A percentile compares a stretch with the other conserved stretches of the same genome.
Evolutionary conservation across 2,797 vertebrate species (phyloP).

Genomic region (Trachurus trachurus): DNA sequence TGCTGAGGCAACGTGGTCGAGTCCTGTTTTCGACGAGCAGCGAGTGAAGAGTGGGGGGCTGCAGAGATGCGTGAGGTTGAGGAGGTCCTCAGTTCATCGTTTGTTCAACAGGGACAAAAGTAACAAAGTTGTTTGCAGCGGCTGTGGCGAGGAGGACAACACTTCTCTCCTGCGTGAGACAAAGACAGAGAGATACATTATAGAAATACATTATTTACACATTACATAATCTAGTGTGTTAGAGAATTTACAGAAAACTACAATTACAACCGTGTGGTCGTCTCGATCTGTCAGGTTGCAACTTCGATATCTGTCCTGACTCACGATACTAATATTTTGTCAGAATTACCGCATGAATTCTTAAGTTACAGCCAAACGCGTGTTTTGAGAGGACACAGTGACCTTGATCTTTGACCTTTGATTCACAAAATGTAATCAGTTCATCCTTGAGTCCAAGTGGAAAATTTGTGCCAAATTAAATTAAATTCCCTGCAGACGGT

Average conservation of each 20-base stretch:
- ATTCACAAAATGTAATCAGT: background rate
- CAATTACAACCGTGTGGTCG: no score
- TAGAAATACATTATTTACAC: no score
- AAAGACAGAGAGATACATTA: constrained; percentile 24
- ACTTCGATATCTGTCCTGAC: background rate
- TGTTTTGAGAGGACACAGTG: background rate
- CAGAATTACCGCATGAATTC: background rate
- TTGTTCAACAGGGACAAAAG: constrained; percentile 56
- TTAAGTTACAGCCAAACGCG: background rate
- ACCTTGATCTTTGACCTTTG: background rate
- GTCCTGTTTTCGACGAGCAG: constrained; percentile 30
- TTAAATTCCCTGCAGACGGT: background rate
- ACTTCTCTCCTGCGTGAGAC: constrained; percentile 65
- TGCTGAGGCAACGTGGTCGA: constrained; percentile 49
- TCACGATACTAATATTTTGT: background rate
- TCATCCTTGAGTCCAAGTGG: background rate
- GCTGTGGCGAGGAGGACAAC: constrained; percentile 54
- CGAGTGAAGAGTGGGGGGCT: constrained; percentile 18
- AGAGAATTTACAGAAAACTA: background rate
- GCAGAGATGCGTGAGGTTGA: constrained; percentile 50
- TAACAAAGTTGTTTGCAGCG: constrained; percentile 61
- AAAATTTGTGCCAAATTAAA: background rate
- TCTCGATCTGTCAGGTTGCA: background rate
- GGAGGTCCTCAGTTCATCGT: constrained; percentile 74
- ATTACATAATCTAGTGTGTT: background rate